Evolutionary conservation across 1,140 invertebrate genomes (phyloP), one percentile per base, ranked within the genome.

Genomic region (Temnothorax curvispinosus): DNA sequence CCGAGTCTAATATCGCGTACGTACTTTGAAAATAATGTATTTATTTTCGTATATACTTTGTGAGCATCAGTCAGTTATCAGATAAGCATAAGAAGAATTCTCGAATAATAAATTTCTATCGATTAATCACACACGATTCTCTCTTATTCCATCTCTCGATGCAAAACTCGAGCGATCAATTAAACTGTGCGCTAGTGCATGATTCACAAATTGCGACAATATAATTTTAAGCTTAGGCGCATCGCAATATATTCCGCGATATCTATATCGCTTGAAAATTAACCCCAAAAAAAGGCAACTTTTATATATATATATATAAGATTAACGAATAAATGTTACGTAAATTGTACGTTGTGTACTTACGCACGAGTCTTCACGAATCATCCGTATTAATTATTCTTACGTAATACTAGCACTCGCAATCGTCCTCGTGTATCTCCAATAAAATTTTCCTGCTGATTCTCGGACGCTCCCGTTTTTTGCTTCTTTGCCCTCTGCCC

Each of bases 11-110:
- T 64, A 71, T 67, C 52, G 15, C 60, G 41, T 89, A 54, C 69
- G n/a, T 67, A 74, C 56, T 54, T 54, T 86, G 54, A 89, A 54
- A 18, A 86, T 15, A 32, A 85, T 69, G 86, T 89, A 89, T 88
- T 89, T 88, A 86, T 89, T 89, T 65, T 67, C 75, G 13, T 88
- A 74, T 88, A 74, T 71, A 67, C 9, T 89, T 89, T 89, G 58
- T 54, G 56, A 86, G 60, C 54, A 44, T 62, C 32, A 58, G 52
- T 87, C 35, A 38, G 18, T 87, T 35, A 77, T 62, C 52, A 27
- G 13, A 86, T 50, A 86, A 86, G 18, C 38, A 69, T 89, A 81
- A 86, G 54, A 35, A n/a, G 3, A 78, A 47, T 75, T 60, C 27
- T 27, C 82, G 78, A 65, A 77, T 85, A 85, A 88, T 78, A 77